Evolutionary conservation across 2,113 vertebrate species (phyloP), one percentile per base, ranked within the genome.

Genomic region (Thunnus thynnus): DNA sequence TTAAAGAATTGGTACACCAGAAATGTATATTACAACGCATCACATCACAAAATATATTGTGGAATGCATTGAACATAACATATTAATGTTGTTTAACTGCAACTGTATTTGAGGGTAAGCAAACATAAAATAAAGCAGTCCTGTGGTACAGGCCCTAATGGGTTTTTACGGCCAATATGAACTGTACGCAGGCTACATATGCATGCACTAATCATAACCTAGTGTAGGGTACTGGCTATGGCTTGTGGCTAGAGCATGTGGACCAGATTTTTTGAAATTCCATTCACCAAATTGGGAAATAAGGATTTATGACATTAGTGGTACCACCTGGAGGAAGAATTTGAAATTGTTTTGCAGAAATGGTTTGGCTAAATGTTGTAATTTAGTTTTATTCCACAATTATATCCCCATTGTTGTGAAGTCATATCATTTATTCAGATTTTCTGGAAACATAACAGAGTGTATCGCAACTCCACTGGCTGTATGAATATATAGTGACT

Each of bases 51-150:
- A 69, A 22, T 30, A 62, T 12, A 18, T 41, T 3, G 5, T 47
- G 41, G 10, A 67, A 61, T 46, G 13, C 54, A 20, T 4, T 57
- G 20, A 54, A 67, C n/a, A 20, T 27, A 61, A 20, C 25, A 60
- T 32, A 60, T 32, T n/a, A 8, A 61, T 68, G 25, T 56, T 22
- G 46, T 22, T 71, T 30, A 51, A 58, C 9, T 9, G 32, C 4
- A 1, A 47, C 56, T 83, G 67, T 46, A 27, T 71, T 74, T 74
- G 48, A 50, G 9, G 67, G 11, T 11, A 64, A 64, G 66, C 51
- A 64, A 67, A 73, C 16, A 67, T 47, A 30, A 68, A 51, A 44
- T 61, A 41, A 20, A 57, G 47, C n/a, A 41, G n/a, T 61, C 25
- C 30, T 58, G 70, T 69, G 70, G 71, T 52, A 52, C 27, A 6